Percentiles rank a stretch among this genome's conserved stretches.
Evolutionary conservation across 2,888 invertebrate genomes (phyloP).

Genomic region (Dorcus hopei): DNA sequence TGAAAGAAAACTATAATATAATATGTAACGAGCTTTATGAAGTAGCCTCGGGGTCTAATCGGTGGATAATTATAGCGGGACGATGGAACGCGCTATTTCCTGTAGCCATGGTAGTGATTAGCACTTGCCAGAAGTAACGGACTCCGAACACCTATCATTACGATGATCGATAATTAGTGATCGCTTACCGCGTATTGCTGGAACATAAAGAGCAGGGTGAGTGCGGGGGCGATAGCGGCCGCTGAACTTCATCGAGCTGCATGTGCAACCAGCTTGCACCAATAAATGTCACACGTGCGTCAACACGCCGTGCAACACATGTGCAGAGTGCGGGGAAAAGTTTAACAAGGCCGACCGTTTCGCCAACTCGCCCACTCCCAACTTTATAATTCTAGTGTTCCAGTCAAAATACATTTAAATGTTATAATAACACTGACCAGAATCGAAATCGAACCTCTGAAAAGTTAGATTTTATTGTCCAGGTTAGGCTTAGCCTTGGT

Average conservation of each 20-base stretch:
- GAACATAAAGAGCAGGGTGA: slow-evolving; percentile 7
- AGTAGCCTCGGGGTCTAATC: slow-evolving; percentile 20
- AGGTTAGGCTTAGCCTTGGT: slow-evolving; percentile 8
- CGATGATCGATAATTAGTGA: slow-evolving; percentile 23
- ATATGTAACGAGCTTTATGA: slow-evolving; percentile 10
- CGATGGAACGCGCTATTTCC: slow-evolving; percentile 16
- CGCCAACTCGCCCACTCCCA: slow-evolving; percentile 20
- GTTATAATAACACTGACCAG: slow-evolving; percentile 15
- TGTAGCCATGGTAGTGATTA: slow-evolving; percentile 22
- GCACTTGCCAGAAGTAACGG: slow-evolving; percentile 22
- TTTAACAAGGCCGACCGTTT: slow-evolving; percentile 23
- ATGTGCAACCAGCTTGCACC: slow-evolving; percentile 15
- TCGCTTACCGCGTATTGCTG: slow-evolving; percentile 12
- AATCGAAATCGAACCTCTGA: slow-evolving; percentile 7
- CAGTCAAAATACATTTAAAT: slow-evolving; percentile 4
- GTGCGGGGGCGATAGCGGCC: slow-evolving; percentile 13
- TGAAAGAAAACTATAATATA: too few relatives aligned
- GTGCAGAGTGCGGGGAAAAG: slow-evolving; percentile 22
- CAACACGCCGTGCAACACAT: slow-evolving; percentile 36
- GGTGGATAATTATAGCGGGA: slow-evolving; percentile 18
- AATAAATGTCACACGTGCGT: slow-evolving; percentile 34
- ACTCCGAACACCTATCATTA: slow-evolving; percentile 23
- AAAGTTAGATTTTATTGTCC: slow-evolving; percentile 10
- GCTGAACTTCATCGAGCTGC: slow-evolving; percentile 23
- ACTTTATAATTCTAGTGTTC: slow-evolving; percentile 13